Conservation (phyloP, 1,140 invertebrate genomes). For the Macrobrachium rosenbergii region DNA sequence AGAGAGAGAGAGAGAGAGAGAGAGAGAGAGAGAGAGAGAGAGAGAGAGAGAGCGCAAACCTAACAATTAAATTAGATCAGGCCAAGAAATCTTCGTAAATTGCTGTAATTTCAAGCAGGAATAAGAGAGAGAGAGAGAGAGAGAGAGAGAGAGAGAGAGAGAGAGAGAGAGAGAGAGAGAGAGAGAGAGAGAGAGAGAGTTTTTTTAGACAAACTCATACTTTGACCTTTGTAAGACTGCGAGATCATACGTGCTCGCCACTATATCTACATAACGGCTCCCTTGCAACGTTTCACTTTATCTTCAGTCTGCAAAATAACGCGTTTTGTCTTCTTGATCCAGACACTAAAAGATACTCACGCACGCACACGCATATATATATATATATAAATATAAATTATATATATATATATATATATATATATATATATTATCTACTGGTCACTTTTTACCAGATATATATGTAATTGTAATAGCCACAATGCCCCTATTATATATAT, state of each 20-base stretch:
- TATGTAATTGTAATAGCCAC: too few relatives aligned
- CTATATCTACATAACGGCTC: too few relatives aligned
- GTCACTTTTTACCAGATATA: too few relatives aligned
- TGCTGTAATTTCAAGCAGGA: background rate
- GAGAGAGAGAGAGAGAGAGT: background rate
- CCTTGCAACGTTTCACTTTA: too few relatives aligned
- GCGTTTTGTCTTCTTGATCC: background rate
- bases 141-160: background rate
- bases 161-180: background rate
- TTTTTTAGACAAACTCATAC: background rate
- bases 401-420: constrained; percentile 14
- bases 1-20: background rate
- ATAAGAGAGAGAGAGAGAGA: background rate
- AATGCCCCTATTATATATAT: too few relatives aligned
- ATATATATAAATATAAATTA: background rate
- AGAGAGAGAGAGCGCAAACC: background rate
- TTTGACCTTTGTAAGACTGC: background rate
- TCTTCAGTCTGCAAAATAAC: too few relatives aligned
- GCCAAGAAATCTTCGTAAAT: background rate
- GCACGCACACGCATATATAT: background rate
- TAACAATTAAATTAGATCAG: too few relatives aligned
- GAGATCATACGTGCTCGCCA: background rate
- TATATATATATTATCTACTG: constrained; percentile 4
- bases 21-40: background rate
- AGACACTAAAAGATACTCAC: background rate